phyloP scores from a whole-genome alignment of 2,888 invertebrate genomes.

The Biston betularia region DNA sequence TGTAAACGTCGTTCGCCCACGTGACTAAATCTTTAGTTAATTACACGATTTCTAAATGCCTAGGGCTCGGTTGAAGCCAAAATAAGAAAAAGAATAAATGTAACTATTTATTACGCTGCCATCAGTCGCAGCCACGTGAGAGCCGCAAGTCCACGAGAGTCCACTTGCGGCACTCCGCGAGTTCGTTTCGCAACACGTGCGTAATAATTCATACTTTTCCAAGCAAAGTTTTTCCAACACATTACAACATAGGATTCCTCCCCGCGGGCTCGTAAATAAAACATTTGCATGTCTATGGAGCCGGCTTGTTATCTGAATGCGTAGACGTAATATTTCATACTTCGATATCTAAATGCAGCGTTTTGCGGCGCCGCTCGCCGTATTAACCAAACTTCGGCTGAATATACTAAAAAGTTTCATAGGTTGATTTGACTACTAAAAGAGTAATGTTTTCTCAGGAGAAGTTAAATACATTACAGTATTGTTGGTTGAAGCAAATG shows the following conservation, averaged over 20 bases:
- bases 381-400: slow-evolving; percentile 32
- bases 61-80: too few relatives aligned
- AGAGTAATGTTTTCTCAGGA: slow-evolving; percentile 19
- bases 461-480: slow-evolving; percentile 19
- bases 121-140: too few relatives aligned
- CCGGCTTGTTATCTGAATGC: slow-evolving; percentile 56
- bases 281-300: slow-evolving; percentile 58
- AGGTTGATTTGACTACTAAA: slow-evolving; percentile 10
- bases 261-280: slow-evolving; percentile 60
- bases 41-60: too few relatives aligned
- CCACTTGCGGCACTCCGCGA: slow-evolving; percentile 9
- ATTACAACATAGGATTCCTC: slow-evolving; percentile 54
- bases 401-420: slow-evolving; percentile 22
- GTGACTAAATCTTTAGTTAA: too few relatives aligned
- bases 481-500: slow-evolving; percentile 15
- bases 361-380: slow-evolving; percentile 28
- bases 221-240: slow-evolving; percentile 47
- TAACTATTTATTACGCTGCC: too few relatives aligned
- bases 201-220: slow-evolving; percentile 35
- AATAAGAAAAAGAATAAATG: too few relatives aligned
- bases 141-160: too few relatives aligned
- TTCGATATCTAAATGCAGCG: slow-evolving; percentile 67
- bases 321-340: slow-evolving; percentile 66
- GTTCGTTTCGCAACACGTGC: slow-evolving; percentile 28
- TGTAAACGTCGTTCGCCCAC: too few relatives aligned